phyloP scores from a whole-genome alignment of 1,140 invertebrate genomes.

The Sinella curviseta region DNA sequence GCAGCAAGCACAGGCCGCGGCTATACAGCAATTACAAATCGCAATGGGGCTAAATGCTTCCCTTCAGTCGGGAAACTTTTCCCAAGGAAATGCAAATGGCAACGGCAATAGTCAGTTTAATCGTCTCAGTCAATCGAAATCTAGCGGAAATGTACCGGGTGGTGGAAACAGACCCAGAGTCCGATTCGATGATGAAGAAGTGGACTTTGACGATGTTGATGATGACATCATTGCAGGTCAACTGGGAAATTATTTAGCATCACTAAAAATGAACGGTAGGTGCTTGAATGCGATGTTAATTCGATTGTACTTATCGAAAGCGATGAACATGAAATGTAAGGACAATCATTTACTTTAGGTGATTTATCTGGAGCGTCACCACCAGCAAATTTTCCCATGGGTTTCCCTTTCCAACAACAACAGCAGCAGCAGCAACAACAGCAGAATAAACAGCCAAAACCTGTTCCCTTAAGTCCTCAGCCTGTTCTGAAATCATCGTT shows the following conservation, averaged over 20 bases:
- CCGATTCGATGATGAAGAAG: constrained; percentile 25
- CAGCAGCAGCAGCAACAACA: not conserved
- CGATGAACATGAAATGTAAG: too few relatives aligned
- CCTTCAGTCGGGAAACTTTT: not conserved
- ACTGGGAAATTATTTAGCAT: constrained; percentile 2
- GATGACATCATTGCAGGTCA: not conserved
- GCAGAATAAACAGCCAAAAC: not conserved
- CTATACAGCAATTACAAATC: not conserved
- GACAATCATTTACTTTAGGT: not conserved
- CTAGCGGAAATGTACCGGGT: constrained; percentile 32
- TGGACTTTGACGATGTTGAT: not conserved
- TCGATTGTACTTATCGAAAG: too few relatives aligned
- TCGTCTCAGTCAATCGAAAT: constrained; percentile 41
- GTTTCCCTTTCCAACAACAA: not conserved
- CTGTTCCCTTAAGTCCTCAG: constrained; percentile 3
- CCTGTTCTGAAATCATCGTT: constrained; percentile 8
- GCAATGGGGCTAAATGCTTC: not conserved
- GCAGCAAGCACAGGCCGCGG: not conserved
- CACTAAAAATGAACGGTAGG: constrained; percentile 8
- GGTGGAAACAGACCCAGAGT: constrained; percentile 25
- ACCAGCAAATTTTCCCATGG: not conserved
- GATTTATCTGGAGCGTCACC: not conserved
- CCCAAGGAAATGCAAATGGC: not conserved
- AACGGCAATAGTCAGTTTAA: not conserved
- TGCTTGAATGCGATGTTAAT: not conserved